Evolutionary conservation across 1,140 invertebrate genomes (phyloP), one percentile per base, ranked within the genome.

Genomic region (Drosophila subobscura): DNA sequence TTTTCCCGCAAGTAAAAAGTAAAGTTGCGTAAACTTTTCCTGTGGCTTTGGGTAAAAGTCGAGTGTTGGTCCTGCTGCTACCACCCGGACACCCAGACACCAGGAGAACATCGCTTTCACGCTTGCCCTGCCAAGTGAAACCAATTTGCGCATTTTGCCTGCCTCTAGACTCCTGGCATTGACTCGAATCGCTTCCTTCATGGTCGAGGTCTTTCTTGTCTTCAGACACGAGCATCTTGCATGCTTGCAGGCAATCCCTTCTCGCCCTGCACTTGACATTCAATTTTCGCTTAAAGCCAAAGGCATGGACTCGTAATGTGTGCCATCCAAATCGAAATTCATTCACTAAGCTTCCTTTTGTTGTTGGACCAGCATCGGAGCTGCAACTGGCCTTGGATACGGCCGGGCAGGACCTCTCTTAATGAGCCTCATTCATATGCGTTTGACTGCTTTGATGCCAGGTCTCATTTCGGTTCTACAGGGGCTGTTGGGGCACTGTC

Each of bases 111-210:
- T 75, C 63, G 65, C 61, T 85, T 84, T 85, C 81, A 79, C 77
- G 80, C 80, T 66, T 79, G 80, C 63, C 47, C 70, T 79, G 61
- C 27, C 59, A 85, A 60, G 58, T 63, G 66, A 76, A 85, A 72
- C 55, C 72, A 76, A 84, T 79, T 84, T 75, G 46, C 60, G 61
- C 76, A 79, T 74, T 79, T 73, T 77, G 49, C 77, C 66, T 59
- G 66, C 79, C 57, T 50, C 59, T 3, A 33, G 29, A 33, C 8
- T 50, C 45, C 65, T 29, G 40, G 53, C 54, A 66, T 25, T 55
- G 54, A 37, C 10, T 33, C 46, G 47, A 49, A 20, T 40, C 46
- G 53, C 20, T 29, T 12, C 33, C 42, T 59, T 20, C 57, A 51
- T 23, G 46, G 47, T 44, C 22, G 12, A 37, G 33, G 8, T 37